Evolutionary conservation across 2,888 invertebrate species (phyloP), one percentile per base, ranked within the genome.

Genomic region (Cosmia trapezina): DNA sequence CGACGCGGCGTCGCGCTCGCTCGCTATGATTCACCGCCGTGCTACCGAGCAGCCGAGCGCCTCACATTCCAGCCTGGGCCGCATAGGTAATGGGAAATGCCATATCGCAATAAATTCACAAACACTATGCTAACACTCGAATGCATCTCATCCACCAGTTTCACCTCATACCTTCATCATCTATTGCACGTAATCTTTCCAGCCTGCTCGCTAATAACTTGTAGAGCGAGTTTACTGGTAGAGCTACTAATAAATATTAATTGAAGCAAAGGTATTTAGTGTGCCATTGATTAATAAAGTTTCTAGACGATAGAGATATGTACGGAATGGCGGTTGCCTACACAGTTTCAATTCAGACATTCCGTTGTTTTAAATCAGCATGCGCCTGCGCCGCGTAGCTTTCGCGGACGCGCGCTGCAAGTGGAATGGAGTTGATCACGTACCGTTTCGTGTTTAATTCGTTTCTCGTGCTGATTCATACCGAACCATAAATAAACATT

Each of bases 71-170:
- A 86, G 79, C 87, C 88, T 80, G 89, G 83, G 89, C 90, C 91
- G 92, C 93, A 93, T 93, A 93, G 93, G 89, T 92, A 95, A 95
- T 95, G 92, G 93, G 91, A 94, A 94, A 94, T 94, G 90, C 93
- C 93, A 91, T 90, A 90, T 90, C 88, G 89, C 90, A 90, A 93
- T 93, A 92, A 93, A 92, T 93, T 91, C 86, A 87, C 88, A 83
- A 91, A 89, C 85, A 86, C 89, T 89, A 89, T 90, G 88, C 88
- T 87, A 88, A 90, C 88, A 89, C 89, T 64, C 28, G 87, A 85
- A 86, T 87, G 86, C 88, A 88, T 86, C 86, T 86, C 77, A 69
- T 53, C 65, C 76, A 81, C 74, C 82, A 84, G 87, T 86, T 83
- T 84, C 80, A 87, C 81, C 86, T 89, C 74, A 85, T 85, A 83